Base-by-base conservation (phyloP, 1,140 invertebrate genomes). In the Macrotrachela quadricornifera region DNA sequence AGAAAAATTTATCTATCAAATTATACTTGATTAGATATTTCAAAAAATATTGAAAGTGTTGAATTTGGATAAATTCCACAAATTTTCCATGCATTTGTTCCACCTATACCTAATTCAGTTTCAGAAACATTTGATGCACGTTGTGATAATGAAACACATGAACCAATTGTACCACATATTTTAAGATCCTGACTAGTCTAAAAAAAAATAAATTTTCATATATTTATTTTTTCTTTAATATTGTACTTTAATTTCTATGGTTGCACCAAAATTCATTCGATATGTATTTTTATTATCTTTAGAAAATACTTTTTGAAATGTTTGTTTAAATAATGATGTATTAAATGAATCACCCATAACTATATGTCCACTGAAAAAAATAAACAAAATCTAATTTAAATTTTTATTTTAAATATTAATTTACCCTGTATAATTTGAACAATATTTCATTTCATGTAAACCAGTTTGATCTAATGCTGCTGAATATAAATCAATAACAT, bases 321-420 rank as follows among this genome's bases (percentile, higher is more conserved):
- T 95, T 73, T 97, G 91, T 66, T 95, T 96, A 71, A 97, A 99
- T 0, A 99, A 73, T 0, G 87, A 86, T 0, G 92, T 96, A 71
- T 95, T 92, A 66, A 99, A 99, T 0, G 90, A 94, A 69, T 99
- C 94, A 15, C 88, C 91, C 85, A 99, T 92, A 12, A 99, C 86
- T 82, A 97, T 94, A 64, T 96, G 86, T 11, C 94, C 92, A 45
- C 83, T 30, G 8, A 30, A 30, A 4, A 30, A 8, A 30, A n/a
- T n/a, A 2, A 30, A 4, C 21, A 30, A 30, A 4, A 30, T 30
- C 21, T 30, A 4, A 2, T 4, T 8, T 30, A 30, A 30, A 30
- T 30, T 4, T 2, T 4, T 30, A 30, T 4, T 4, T 30, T 2
- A 30, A 30, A 30, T 4, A 30, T 8, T 4, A 30, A 4, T 8